Base-by-base conservation (phyloP, 2,113 vertebrate genomes). In the Chaetura pelagica region DNA sequence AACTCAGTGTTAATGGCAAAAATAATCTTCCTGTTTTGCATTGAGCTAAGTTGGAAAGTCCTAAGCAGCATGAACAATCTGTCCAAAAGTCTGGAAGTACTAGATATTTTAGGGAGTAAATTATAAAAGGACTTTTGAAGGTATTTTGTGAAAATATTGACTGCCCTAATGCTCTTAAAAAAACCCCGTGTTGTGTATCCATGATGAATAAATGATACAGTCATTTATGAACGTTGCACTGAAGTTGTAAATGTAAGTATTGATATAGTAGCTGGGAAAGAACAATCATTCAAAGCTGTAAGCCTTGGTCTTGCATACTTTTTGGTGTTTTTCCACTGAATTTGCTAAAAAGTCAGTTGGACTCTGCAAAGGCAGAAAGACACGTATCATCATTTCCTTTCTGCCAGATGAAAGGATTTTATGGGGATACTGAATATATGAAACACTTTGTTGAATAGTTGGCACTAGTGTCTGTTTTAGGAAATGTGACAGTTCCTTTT, bases 391-490 rank as follows among this genome's bases (percentile, higher is more conserved):
- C 30, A 90, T 90, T 80, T 86, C 55, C 32, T 38, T 88, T 94
- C 73, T 92, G 61, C 24, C 72, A 81, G 26, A 29, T 92, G 66
- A 71, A 91, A 92, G 72, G 27, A 86, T 93, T 96, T 91, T 85
- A 92, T 58, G 46, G 64, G 85, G 44, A 87, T 68, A 49, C 1
- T 49, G 76, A 49, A 92, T 91, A 85, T 91, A 91, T 62, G 72
- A 96, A 94, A 79, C 1, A 4, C 48, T 87, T 91, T 73, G 59
- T 57, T 73, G 77, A 94, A 89, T 74, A 81, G 40, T 62, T 87
- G 78, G 71, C 49, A 84, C 48, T 72, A 55, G n/a, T 30, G 54
- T 67, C 13, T 32, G 34, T 57, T 89, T 74, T 52, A 79, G 88
- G 42, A 30, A 89, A 35, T 10, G 21, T 58, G 51, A 83, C 42